These are phyloP conservation scores for Phyto melanocephala DNA, from an alignment of 2,888 invertebrate genomes.

Conservation along the genomic window DNA sequence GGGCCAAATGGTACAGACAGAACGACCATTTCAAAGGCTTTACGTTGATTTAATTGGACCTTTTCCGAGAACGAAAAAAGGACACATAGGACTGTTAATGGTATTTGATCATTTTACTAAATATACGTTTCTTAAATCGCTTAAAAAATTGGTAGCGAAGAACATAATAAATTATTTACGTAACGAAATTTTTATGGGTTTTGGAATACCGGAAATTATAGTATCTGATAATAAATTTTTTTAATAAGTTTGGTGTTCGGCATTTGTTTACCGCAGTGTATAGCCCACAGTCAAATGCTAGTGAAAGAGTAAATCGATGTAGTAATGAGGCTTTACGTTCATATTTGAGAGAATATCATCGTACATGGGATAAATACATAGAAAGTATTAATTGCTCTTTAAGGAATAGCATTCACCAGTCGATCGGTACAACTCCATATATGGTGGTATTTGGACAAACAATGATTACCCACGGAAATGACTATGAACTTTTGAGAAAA, in stretches of 20 bases:
- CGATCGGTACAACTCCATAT: slow-evolving; percentile 39
- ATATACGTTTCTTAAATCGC: slow-evolving; percentile 38
- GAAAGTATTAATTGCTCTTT: slow-evolving; percentile 27
- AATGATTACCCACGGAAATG: slow-evolving; percentile 27
- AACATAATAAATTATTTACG: slow-evolving; percentile 35
- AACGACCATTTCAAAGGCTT: no score
- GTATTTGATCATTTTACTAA: slow-evolving; percentile 43
- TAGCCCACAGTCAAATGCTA: no score
- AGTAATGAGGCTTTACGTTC: slow-evolving; percentile 29
- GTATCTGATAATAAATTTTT: slow-evolving; percentile 39
- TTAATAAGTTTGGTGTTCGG: slow-evolving; percentile 25
- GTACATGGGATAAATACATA: slow-evolving; percentile 22
- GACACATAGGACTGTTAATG: slow-evolving; percentile 32
- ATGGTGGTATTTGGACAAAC: slow-evolving; percentile 27
- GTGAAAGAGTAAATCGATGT: no score
- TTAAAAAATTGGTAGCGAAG: slow-evolving; percentile 40
- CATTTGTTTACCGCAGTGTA: slow-evolving; percentile 44
- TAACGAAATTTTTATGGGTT: slow-evolving; percentile 43
- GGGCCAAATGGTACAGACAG: neutral
- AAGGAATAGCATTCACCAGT: no score
- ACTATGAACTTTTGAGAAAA: no score
- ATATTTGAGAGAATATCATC: slow-evolving; percentile 19
- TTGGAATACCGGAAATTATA: slow-evolving; percentile 37
- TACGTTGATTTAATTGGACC: no score
- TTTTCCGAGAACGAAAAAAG: slow-evolving; percentile 30